Evolutionary conservation across 1,140 invertebrate genomes (phyloP).

Genomic region (Nasonia vitripennis): DNA sequence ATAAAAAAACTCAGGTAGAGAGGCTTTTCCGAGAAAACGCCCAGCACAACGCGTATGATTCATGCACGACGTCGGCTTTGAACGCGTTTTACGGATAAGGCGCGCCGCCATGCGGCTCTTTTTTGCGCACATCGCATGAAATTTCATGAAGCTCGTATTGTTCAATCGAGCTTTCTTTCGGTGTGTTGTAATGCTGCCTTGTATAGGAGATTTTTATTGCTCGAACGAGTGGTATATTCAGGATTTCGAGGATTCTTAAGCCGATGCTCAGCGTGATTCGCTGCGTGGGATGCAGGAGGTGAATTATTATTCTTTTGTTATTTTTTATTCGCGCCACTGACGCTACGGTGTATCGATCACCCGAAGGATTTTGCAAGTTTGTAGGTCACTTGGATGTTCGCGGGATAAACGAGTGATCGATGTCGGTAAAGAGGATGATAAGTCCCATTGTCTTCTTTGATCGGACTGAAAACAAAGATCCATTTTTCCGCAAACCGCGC

Average conservation of each 20-base stretch:
- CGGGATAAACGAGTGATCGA: too few species aligned
- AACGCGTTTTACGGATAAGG: slow-evolving; percentile 64
- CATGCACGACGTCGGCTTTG: slow-evolving; percentile 58
- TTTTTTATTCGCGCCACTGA: too few species aligned
- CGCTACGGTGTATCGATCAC: too few species aligned
- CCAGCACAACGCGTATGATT: slow-evolving; percentile 54
- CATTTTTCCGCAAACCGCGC: too few species aligned
- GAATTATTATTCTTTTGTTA: too few species aligned
- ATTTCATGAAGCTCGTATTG: slow-evolving; percentile 51
- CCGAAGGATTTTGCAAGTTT: too few species aligned
- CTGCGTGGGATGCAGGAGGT: too few species aligned
- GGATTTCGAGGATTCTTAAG: neutral
- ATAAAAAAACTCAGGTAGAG: slow-evolving; percentile 2
- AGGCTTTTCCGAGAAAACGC: slow-evolving; percentile 47
- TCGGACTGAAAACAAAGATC: too few species aligned
- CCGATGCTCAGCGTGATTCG: too few species aligned
- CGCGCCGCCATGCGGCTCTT: slow-evolving; percentile 36
- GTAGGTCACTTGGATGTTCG: too few species aligned
- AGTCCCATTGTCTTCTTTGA: too few species aligned
- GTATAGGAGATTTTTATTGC: slow-evolving; percentile 47
- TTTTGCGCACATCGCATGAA: slow-evolving; percentile 48
- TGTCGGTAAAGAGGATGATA: too few species aligned
- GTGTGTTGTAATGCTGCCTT: slow-evolving; percentile 55
- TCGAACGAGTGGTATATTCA: neutral
- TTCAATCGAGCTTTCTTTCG: slow-evolving; percentile 46